Conservation (phyloP, 2,113 vertebrate genomes). For the Antennarius striatus region DNA sequence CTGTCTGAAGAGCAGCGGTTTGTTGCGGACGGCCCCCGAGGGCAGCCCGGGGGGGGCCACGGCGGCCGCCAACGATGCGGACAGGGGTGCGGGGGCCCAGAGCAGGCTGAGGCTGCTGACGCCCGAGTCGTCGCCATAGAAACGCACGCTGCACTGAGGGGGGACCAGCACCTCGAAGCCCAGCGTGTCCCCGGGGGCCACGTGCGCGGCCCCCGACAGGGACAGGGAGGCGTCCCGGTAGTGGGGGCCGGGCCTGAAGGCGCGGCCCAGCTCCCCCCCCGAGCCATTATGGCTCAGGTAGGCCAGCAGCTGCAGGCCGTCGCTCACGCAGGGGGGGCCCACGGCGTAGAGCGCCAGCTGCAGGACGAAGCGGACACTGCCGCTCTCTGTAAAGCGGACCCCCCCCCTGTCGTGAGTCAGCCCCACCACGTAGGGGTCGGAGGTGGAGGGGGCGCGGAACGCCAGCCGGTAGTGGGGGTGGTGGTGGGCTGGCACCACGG, state of each 20-base stretch:
- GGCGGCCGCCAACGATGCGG: constrained; percentile 79
- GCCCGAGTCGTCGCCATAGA: constrained; percentile 85
- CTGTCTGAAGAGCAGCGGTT: constrained; percentile 84
- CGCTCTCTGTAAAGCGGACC: constrained; percentile 83
- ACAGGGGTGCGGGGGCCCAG: constrained; percentile 85
- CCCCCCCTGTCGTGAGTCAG: constrained; percentile 83
- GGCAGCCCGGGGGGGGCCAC: constrained; percentile 80
- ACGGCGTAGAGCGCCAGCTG: constrained; percentile 86
- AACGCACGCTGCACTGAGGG: constrained; percentile 83
- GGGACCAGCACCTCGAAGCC: constrained; percentile 86
- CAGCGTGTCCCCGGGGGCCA: constrained; percentile 80
- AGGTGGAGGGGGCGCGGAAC: constrained; percentile 83
- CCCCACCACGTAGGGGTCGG: constrained; percentile 84
- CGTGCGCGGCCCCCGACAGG: constrained; percentile 76
- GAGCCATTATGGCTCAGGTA: constrained; percentile 84
- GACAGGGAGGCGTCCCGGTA: constrained; percentile 88
- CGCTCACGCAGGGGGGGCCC: constrained; percentile 82
- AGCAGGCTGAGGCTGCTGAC: constrained; percentile 85
- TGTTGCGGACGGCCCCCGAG: constrained; percentile 86
- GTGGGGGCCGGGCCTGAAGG: constrained; percentile 85
- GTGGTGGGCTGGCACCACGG: constrained; percentile 81
- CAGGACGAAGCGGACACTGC: constrained; percentile 85
- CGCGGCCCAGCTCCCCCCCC: constrained; percentile 77
- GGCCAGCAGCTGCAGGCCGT: constrained; percentile 84
- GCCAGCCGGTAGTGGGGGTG: constrained; percentile 85